These are phyloP conservation scores for Agrypnus murinus DNA, from an alignment of 2,888 invertebrate genomes.

Conservation along the genomic window DNA sequence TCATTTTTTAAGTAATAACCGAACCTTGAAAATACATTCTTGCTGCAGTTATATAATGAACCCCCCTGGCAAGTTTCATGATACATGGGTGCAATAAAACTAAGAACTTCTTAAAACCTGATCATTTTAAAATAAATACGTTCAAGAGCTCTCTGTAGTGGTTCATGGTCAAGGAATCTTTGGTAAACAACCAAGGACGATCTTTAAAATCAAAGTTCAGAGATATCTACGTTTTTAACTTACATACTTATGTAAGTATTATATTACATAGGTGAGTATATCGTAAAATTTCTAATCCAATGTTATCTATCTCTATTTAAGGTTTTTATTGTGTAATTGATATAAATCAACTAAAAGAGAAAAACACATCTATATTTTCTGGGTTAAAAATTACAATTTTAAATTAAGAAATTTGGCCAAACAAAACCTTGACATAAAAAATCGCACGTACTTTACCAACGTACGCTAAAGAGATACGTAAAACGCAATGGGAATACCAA, in stretches of 20 bases:
- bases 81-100: constrained; percentile 17
- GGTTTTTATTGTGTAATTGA: too few species aligned
- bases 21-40: too few species aligned
- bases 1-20: too few species aligned
- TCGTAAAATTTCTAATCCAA: too few species aligned
- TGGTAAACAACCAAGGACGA: constrained; percentile 10
- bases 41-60: constrained; percentile 3
- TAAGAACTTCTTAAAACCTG: constrained; percentile 13
- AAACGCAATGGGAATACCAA: constrained; percentile 9
- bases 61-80: constrained; percentile 1
- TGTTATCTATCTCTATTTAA: too few species aligned
- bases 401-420: constrained; percentile 4
- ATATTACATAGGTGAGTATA: too few species aligned
- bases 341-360: too few species aligned
- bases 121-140: neutral
- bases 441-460: neutral
- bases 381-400: too few species aligned
- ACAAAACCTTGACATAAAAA: constrained; percentile 7
- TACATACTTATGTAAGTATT: too few species aligned
- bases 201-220: constrained; percentile 12
- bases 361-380: too few species aligned
- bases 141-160: neutral
- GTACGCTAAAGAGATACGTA: neutral
- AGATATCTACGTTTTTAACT: neutral
- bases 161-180: constrained; percentile 26